Base-by-base conservation (phyloP, 1,140 invertebrate genomes). In the Nixonia krombeini region DNA sequence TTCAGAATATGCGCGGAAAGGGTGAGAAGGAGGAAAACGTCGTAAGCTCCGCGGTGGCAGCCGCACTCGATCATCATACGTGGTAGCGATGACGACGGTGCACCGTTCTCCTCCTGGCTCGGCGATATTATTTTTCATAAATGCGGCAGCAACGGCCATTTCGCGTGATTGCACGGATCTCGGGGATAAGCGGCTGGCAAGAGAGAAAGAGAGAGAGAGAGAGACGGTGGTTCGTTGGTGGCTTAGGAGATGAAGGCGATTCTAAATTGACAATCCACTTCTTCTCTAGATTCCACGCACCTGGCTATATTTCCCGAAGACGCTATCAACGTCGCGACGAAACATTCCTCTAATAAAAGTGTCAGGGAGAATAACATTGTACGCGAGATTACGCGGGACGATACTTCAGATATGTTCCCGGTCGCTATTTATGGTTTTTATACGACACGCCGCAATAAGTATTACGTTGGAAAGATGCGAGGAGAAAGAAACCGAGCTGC, bases 121-220 rank as follows among this genome's bases (percentile, higher is more conserved):
- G 29, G 49, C 31, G 57, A 41, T 73, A 74, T 75, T 70, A 77
- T 73, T 75, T 77, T 77, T 75, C 73, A 77, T 77, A 72, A 72
- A 61, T 49, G 58, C 31, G 53, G 42, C 69, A 23, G 61, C 63
- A 67, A 69, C 38, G 70, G 41, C 37, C 70, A 49, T 75, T 77
- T 10, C 62, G 15, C 58, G 66, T 73, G 75, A 77, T 75, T 75
- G 73, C 66, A 62, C 66, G 66, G 62, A 62, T 66, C 50, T 65
- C 40, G 31, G 17, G 21, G 62, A 58, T 66, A 58, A 57, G 31
- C 46, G 35, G 52, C 23, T 10, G 15, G 41, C 23, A 18, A n/a
- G n/a, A n/a, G n/a, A n/a, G n/a, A n/a, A n/a, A n/a, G n/a, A n/a
- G n/a, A n/a, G n/a, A 44, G 46, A 28, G 17, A 41, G 16, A 33